These are phyloP conservation scores for Epirrita christyi DNA, from an alignment of 2,888 invertebrate genomes.

Conservation along the genomic window DNA sequence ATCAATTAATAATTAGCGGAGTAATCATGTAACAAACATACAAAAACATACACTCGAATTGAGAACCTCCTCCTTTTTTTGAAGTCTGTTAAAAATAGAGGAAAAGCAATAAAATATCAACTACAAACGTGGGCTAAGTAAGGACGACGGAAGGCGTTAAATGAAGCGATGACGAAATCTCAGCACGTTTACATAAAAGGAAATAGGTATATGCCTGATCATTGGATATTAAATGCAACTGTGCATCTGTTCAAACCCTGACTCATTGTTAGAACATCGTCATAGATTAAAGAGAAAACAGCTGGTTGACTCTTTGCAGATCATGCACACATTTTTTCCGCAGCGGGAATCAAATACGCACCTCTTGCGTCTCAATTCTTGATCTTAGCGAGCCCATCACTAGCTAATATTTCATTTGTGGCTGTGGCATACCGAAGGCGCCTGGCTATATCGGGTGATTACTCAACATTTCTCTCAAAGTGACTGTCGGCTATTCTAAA, in stretches of 20 bases:
- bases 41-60: no score
- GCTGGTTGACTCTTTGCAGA: slow-evolving; percentile 15
- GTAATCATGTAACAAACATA: no score
- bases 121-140: slow-evolving; percentile 24
- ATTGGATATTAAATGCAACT: slow-evolving; percentile 42
- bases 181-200: slow-evolving; percentile 25
- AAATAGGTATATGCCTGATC: slow-evolving; percentile 14
- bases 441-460: slow-evolving; percentile 69
- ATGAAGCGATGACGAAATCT: slow-evolving; percentile 34
- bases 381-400: no score
- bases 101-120: slow-evolving; percentile 10
- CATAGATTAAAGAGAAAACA: slow-evolving; percentile 14
- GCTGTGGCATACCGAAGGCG: slow-evolving; percentile 37
- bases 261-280: slow-evolving; percentile 54
- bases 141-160: slow-evolving; percentile 23
- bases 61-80: no score
- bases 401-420: no score
- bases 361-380: no score
- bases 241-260: slow-evolving; percentile 57
- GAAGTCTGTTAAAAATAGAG: no score
- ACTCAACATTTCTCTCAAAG: slow-evolving; percentile 59
- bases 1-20: no score
- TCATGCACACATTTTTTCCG: no score
- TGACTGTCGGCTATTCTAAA: slow-evolving; percentile 25
- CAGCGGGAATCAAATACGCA: no score